A percentile compares a stretch with the other conserved stretches of the same genome.
phyloP scores from a whole-genome alignment of 2,797 vertebrate species.

The Erpetoichthys calabaricus region DNA sequence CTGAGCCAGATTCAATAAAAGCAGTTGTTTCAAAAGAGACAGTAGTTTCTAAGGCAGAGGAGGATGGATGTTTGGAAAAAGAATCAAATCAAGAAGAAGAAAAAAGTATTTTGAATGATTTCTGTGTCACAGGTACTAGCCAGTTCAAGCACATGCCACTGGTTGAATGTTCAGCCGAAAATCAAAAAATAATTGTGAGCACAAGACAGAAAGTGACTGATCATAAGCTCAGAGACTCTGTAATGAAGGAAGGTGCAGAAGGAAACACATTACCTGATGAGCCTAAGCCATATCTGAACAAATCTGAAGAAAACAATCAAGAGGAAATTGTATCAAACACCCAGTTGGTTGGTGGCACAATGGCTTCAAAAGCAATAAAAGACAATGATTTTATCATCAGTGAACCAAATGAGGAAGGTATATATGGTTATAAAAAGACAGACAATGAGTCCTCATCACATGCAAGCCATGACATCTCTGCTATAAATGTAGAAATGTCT shows the following conservation, averaged over 20 bases:
- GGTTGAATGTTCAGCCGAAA: constrained; percentile 19
- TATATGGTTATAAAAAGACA: neutral
- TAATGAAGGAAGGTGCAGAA: constrained; percentile 15
- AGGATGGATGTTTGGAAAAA: neutral
- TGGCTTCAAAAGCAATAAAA: constrained; percentile 1
- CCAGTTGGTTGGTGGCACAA: constrained; percentile 12
- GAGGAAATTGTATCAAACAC: constrained; percentile 8
- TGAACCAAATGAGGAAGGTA: neutral
- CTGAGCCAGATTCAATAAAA: neutral
- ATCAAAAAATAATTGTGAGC: constrained; percentile 32
- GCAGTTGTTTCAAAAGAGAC: neutral
- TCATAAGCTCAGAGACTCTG: constrained; percentile 26
- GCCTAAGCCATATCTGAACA: constrained; percentile 20
- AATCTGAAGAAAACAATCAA: constrained; percentile 22
- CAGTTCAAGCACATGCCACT: neutral
- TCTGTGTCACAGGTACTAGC: neutral
- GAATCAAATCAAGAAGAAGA: neutral
- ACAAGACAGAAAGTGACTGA: constrained; percentile 50
- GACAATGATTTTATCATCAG: neutral
- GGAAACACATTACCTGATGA: constrained; percentile 16
- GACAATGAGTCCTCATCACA: neutral
- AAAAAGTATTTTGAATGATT: constrained; percentile 1
- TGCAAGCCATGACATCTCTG: neutral
- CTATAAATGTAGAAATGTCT: no score
- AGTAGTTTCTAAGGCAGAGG: neutral